Conservation (phyloP, 2,888 invertebrate species). For the Gibbula magus region DNA sequence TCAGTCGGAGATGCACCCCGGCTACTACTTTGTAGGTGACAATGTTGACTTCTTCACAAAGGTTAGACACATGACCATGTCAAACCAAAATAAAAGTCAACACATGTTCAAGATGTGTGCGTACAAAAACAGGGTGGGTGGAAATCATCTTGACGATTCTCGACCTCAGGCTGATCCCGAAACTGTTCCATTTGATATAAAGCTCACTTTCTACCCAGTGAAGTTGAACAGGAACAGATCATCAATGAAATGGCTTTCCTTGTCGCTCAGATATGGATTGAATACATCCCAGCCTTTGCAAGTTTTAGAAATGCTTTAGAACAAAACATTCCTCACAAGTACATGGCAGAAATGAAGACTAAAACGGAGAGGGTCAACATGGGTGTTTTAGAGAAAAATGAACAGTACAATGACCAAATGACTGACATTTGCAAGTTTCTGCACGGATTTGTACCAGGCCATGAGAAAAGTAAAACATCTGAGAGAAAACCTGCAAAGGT, state of each 20-base stretch:
- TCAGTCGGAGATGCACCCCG: too few relatives aligned
- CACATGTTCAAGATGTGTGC: slow-evolving; percentile 32
- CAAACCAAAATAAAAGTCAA: slow-evolving; percentile 24
- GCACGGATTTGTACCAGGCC: too few relatives aligned
- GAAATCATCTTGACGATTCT: slow-evolving; percentile 33
- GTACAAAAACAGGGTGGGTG: slow-evolving; percentile 29
- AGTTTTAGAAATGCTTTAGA: background rate
- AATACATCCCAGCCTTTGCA: slow-evolving; percentile 21
- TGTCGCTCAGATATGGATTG: slow-evolving; percentile 13
- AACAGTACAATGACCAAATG: background rate
- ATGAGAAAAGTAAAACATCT: background rate
- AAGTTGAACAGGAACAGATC: slow-evolving; percentile 10
- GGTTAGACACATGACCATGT: slow-evolving; percentile 37
- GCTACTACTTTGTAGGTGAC: slow-evolving; percentile 43
- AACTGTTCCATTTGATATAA: slow-evolving; percentile 20
- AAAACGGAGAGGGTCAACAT: slow-evolving; percentile 12
- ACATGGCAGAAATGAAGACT: slow-evolving; percentile 28
- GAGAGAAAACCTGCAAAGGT: background rate
- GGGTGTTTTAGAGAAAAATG: background rate
- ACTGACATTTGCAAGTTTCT: too few relatives aligned
- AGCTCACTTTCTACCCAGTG: slow-evolving; percentile 23
- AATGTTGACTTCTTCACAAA: slow-evolving; percentile 40
- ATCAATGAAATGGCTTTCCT: slow-evolving; percentile 18
- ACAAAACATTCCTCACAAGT: slow-evolving; percentile 20
- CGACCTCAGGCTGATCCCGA: slow-evolving; percentile 19